Percentiles rank a stretch among this genome's conserved stretches.
Conservation (phyloP, 2,797 vertebrate genomes). For the Sphenodon punctatus region DNA sequence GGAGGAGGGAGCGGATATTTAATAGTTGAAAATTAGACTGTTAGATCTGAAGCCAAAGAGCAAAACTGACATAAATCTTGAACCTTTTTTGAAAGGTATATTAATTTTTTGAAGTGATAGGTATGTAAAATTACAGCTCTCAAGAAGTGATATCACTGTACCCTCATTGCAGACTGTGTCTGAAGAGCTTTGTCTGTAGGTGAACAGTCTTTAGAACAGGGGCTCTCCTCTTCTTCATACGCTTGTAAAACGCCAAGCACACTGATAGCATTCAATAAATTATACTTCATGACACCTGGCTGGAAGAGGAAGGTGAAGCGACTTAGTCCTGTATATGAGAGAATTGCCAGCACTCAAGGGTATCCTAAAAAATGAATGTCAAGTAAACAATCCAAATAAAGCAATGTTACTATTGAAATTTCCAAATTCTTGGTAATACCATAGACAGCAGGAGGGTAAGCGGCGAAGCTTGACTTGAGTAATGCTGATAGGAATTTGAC, state of each 20-base stretch:
- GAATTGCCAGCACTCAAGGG: not conserved
- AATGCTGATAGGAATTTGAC: not conserved
- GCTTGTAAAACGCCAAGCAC: conserved; percentile 16
- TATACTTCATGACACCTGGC: not conserved
- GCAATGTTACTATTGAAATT: not conserved
- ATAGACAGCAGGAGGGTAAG: not conserved
- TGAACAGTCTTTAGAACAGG: conserved; percentile 21
- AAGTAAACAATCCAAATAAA: conserved; percentile 10
- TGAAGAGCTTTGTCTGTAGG: not conserved
- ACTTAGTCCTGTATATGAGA: conserved; percentile 6
- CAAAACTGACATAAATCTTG: conserved; percentile 26
- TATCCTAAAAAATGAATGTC: not conserved
- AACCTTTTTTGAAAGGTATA: not conserved
- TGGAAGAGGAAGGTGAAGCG: not conserved
- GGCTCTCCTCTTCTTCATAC: not conserved
- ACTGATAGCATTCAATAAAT: not conserved
- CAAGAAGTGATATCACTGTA: conserved; percentile 28
- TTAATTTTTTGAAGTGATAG: not conserved
- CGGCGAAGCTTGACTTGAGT: not conserved
- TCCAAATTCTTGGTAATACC: not conserved
- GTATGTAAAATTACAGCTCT: conserved; percentile 9
- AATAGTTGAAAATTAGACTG: not conserved
- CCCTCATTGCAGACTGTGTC: conserved; percentile 11
- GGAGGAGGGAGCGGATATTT: not conserved
- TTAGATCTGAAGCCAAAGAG: not conserved